Percentiles rank a stretch among this genome's conserved stretches.
These are phyloP conservation scores for Drosophila conformis DNA, from an alignment of 2,888 invertebrate genomes.

Conservation along the genomic window DNA sequence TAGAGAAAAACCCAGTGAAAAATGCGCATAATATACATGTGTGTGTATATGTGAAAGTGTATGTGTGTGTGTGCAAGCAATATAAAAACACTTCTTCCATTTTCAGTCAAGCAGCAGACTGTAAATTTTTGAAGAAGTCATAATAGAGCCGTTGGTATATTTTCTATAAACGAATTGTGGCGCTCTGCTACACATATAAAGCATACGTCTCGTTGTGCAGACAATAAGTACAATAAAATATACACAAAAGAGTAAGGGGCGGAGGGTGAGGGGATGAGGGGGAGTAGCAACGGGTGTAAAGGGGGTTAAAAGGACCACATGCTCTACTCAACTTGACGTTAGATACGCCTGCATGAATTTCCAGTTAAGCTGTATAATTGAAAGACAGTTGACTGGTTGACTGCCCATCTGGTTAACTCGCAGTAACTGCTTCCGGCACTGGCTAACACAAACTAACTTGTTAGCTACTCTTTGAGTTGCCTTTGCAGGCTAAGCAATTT, in stretches of 20 bases:
- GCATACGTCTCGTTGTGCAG: conserved; percentile 68
- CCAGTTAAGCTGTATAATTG: conserved; percentile 69
- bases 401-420: conserved; percentile 25
- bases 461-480: conserved; percentile 15
- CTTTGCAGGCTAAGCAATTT: not conserved
- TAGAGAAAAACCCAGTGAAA: conserved; percentile 33
- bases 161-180: conserved; percentile 77
- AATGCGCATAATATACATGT: conserved; percentile 17
- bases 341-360: conserved; percentile 53
- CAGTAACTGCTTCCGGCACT: conserved; percentile 6
- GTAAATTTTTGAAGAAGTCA: conserved; percentile 79
- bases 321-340: conserved; percentile 38
- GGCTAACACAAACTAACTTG: conserved; percentile 17
- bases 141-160: conserved; percentile 79
- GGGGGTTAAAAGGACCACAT: not conserved
- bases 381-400: conserved; percentile 64
- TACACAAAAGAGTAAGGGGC: conserved; percentile 12
- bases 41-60: conserved; percentile 1
- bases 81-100: conserved; percentile 62
- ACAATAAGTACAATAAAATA: conserved; percentile 38
- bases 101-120: conserved; percentile 75
- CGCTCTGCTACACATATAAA: conserved; percentile 49
- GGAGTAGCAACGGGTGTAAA: not conserved
- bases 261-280: not conserved
- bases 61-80: conserved; percentile 31